Base-by-base conservation (phyloP, 2,888 invertebrate genomes). In the Chrysomela aeneicollis region DNA sequence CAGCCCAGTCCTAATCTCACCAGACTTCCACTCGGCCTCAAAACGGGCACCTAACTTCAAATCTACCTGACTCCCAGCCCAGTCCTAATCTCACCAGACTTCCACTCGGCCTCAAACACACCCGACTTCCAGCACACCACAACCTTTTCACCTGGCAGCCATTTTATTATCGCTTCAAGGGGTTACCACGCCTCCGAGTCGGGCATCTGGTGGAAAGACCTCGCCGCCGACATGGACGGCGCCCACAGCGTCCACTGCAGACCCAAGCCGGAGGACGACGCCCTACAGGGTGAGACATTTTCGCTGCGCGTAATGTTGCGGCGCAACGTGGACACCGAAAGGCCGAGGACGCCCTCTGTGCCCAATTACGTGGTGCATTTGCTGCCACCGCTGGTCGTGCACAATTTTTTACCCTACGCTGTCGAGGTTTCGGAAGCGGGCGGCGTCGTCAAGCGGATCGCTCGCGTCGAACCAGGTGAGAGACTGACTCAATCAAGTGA, bases 181-280 rank as follows among this genome's bases (percentile, higher is more conserved):
- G 89, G 89, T 64, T 91, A 91, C 77, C 88, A 90, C 74, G 87
- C 90, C 10, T 90, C 91, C 26, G 87, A 88, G 0, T 87, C 87
- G 63, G 90, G 91, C 1, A 87, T 93, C 49, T 93, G 92, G 90
- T 94, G 93, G 93, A 89, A 88, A 83, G 92, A 93, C 71, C 81
- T 93, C 65, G 88, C 88, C 0, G 87, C 86, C 2, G 88, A 90
- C 71, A 82, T 90, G 65, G 90, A 89, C 51, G 85, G 85, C 0
- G 86, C 89, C 0, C 87, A 88, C 63, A 89, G 91, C 74, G 83
- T 92, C 71, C 85, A 87, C 64, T 94, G 93, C 76, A 85, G 86
- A 4, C 87, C 90, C 4, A 89, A 90, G 76, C 85, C 84, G 9
- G 86, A 86, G 9, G 86, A 86, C 8, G 6, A 86, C 6, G 84